Base-by-base conservation (phyloP, 2,888 invertebrate species). In the Pyrrhosoma nymphula region DNA sequence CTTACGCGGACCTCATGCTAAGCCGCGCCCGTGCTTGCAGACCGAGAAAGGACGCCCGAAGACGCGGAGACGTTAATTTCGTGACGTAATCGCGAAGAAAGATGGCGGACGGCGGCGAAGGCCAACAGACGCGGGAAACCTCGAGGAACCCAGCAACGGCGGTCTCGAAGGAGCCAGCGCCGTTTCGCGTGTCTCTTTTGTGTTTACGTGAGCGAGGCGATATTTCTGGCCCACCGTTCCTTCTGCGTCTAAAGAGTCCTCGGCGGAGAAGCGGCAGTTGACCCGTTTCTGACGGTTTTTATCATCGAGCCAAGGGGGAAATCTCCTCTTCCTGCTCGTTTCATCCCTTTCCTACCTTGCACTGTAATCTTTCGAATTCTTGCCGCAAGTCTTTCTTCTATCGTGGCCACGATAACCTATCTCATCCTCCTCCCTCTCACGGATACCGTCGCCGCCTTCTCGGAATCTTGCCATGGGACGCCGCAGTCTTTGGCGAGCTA, bases 31-130 rank as follows among this genome's bases (percentile, higher is more conserved):
- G 82, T 82, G 82, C 82, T 82, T 82, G 82, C 82, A 82, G 82
- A 82, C 82, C 82, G 82, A 82, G 82, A 82, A 82, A 82, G 82
- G 82, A 23, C 82, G 82, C 82, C 35, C 82, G 82, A 35, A 35
- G 82, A 82, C 82, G 82, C 10, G 8, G 47, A 69, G 69, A 69
- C 69, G 69, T 82, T 82, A 82, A 82, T 82, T 82, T 82, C 35
- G 82, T 82, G 82, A 82, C 82, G 82, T 35, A 82, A 82, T 82
- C 82, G 82, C 60, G 60, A 60, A 47, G 60, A 6, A 82, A 82
- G 26, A 82, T 82, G 82, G 82, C 82, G 82, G 82, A 30, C 82
- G 82, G 35, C 82, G 18, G 82, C 82, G 82, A 82, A 82, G 82
- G 82, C 82, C 82, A 82, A 35, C 82, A 82, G 82, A 35, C 26